phyloP scores from a whole-genome alignment of 2,888 invertebrate genomes.

The Cryptosula pallasiana region DNA sequence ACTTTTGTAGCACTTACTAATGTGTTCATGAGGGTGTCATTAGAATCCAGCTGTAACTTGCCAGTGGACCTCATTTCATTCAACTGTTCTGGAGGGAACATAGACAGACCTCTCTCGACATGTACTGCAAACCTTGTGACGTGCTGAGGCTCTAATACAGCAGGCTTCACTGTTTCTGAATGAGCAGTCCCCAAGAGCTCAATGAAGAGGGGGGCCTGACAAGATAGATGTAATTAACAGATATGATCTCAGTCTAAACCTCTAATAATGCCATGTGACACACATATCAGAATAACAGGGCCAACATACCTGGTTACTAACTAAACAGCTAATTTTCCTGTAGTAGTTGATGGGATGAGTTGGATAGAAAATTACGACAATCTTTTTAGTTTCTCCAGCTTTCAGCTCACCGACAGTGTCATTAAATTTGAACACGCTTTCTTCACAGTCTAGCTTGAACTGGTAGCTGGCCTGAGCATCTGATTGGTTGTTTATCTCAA shows the following conservation, averaged over 20 bases:
- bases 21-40: conserved; percentile 36
- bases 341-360: conserved; percentile 49
- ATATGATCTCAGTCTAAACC: neutral
- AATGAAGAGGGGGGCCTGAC: conserved; percentile 45
- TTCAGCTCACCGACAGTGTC: conserved; percentile 37
- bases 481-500: conserved; percentile 46
- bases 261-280: neutral
- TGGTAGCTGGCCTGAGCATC: conserved; percentile 34
- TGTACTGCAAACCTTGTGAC: conserved; percentile 41
- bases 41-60: conserved; percentile 39
- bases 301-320: conserved; percentile 46
- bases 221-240: neutral
- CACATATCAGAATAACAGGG: neutral
- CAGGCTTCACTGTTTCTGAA: conserved; percentile 47
- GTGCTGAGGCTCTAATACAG: conserved; percentile 44
- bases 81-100: conserved; percentile 50
- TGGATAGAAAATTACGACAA: conserved; percentile 45
- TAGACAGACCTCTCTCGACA: conserved; percentile 42
- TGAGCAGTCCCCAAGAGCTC: conserved; percentile 52
- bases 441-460: conserved; percentile 48
- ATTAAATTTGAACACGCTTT: conserved; percentile 49
- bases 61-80: conserved; percentile 41
- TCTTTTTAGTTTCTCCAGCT: conserved; percentile 36
- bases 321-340: conserved; percentile 43
- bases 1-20: conserved; percentile 31